These are phyloP conservation scores for Zaprionus obscuricornis DNA, from an alignment of 2,888 invertebrate species.

Conservation along the genomic window DNA sequence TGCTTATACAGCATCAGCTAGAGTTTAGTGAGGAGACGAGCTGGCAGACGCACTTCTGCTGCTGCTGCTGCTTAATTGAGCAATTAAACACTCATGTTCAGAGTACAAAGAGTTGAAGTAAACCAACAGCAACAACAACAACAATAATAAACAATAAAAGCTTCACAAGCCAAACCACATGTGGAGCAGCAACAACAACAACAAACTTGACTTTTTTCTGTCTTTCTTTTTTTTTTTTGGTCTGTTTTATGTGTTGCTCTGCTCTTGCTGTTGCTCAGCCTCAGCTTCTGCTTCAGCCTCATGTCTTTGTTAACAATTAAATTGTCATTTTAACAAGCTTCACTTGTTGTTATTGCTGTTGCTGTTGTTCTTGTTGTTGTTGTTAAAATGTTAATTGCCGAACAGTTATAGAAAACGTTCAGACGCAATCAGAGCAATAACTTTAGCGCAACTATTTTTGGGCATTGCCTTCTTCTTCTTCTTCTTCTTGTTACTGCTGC, in stretches of 20 bases:
- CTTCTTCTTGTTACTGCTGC: too few relatives aligned
- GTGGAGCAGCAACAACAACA: conserved; percentile 57
- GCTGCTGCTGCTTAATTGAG: conserved; percentile 81
- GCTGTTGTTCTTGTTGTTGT: conserved; percentile 46
- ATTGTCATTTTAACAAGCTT: conserved; percentile 81
- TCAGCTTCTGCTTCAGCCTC: conserved; percentile 38
- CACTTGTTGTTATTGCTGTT: conserved; percentile 49
- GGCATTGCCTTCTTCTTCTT: conserved; percentile 60
- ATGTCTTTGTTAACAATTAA: conserved; percentile 79
- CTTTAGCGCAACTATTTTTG: conserved; percentile 65
- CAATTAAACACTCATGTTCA: conserved; percentile 79
- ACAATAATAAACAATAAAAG: conserved; percentile 46
- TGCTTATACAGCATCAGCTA: conserved; percentile 55
- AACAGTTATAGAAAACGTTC: conserved; percentile 80
- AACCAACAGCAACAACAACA: conserved; percentile 33
- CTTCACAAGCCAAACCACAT: conserved; percentile 70
- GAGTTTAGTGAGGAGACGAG: not conserved
- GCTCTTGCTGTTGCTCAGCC: conserved; percentile 10
- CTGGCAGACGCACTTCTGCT: conserved; percentile 65
- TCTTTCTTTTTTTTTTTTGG: too few relatives aligned
- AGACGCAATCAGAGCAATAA: conserved; percentile 65
- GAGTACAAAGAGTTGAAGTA: conserved; percentile 44
- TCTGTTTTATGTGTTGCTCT: too few relatives aligned
- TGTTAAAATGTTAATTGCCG: conserved; percentile 78
- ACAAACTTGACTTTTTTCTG: conserved; percentile 8